Base-by-base conservation (phyloP, 2,888 invertebrate species). In the Apeira syringaria region DNA sequence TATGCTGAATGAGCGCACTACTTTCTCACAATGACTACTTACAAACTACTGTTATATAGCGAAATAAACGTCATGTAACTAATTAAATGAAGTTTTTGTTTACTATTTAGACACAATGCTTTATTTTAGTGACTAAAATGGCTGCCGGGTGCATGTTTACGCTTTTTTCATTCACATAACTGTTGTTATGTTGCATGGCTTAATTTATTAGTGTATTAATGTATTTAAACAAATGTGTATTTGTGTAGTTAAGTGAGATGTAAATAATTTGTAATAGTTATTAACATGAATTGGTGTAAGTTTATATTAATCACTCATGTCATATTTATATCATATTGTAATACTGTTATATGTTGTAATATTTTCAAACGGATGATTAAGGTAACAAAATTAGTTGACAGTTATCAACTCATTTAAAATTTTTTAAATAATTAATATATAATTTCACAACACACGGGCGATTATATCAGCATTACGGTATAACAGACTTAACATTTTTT, bases 301-400 rank as follows among this genome's bases (percentile, higher is more conserved):
- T n/a, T n/a, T n/a, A n/a, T n/a, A n/a, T n/a, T n/a, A n/a, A n/a
- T n/a, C n/a, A n/a, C n/a, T 12, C 13, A 6, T 28, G 28, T 13
- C 2, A 5, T 28, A 2, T 30, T 20, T 20, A n/a, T 2, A 7
- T 7, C 13, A 7, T 13, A 13, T 17, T 8, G 8, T 29, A 8
- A 12, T 13, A 20, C 7, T 20, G 20, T 17, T 5, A 17, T 11
- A 11, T 2, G 6, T 26, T 12, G 8, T 5, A 10, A 11, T 11
- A 11, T 26, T 26, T 2, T 3, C 15, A 15, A 10, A 10, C 9
- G 2, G 10, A 9, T 10, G n/a, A n/a, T 13, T 11, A 2, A 1
- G 13, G 7, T 25, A 31, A 38, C 25, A 38, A 31, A 25, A 31
- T 25, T 31, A 31, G 11, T 8, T 17, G 26, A 18, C 13, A 8